A percentile compares a stretch with the other conserved stretches of the same genome.
phyloP scores from a whole-genome alignment of 2,888 invertebrate genomes.

The Caenorhabditis japonica region DNA sequence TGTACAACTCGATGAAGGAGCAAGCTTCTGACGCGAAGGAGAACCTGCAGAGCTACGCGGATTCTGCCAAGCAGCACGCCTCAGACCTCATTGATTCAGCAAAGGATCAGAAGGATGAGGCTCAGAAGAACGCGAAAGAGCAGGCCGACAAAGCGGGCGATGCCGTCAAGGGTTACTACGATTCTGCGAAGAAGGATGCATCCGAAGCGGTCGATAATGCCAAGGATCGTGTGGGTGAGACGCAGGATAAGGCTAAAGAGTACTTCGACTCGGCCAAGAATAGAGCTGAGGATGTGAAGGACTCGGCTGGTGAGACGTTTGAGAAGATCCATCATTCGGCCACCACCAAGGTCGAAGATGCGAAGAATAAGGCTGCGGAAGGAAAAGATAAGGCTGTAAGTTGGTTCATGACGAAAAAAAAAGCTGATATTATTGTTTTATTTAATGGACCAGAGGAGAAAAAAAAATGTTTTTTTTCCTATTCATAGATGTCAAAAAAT shows the following conservation, averaged over 20 bases:
- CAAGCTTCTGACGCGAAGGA: conserved; percentile 21
- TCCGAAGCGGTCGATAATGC: conserved; percentile 3
- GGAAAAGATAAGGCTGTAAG: conserved; percentile 9
- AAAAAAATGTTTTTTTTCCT: too few species aligned
- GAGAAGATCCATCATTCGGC: conserved; percentile 31
- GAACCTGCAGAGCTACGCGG: background rate
- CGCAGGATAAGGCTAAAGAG: conserved; percentile 11
- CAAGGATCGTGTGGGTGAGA: background rate
- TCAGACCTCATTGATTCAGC: conserved; percentile 10
- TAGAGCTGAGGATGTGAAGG: conserved; percentile 27
- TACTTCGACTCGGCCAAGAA: conserved; percentile 12
- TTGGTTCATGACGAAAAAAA: too few species aligned
- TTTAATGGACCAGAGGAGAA: background rate
- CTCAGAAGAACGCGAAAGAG: conserved; percentile 8
- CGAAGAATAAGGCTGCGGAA: conserved; percentile 8
- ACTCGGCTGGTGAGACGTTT: conserved; percentile 36
- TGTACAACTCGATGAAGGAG: conserved; percentile 27
- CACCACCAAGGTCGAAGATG: conserved; percentile 25
- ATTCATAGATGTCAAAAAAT: too few species aligned
- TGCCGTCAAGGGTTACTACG: conserved; percentile 10
- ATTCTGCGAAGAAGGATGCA: conserved; percentile 20
- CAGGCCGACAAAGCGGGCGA: conserved; percentile 11
- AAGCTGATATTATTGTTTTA: too few species aligned
- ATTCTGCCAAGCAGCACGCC: background rate
- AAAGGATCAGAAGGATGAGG: conserved; percentile 20